phyloP scores from a whole-genome alignment of 2,888 invertebrate species.

The Leptopterna dolabrata region DNA sequence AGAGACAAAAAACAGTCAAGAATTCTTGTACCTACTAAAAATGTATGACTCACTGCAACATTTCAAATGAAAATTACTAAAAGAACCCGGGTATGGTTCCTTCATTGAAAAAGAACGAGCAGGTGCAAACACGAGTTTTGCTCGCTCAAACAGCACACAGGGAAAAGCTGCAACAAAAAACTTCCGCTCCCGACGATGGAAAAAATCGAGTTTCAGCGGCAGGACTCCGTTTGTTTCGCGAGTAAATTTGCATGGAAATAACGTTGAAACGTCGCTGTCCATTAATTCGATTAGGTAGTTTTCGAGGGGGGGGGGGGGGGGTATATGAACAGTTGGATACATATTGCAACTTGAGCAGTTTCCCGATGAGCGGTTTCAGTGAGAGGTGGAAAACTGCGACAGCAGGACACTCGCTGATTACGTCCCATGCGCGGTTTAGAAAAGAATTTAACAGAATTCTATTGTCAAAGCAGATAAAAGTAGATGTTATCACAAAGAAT shows the following conservation, averaged over 20 bases:
- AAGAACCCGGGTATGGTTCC: background rate
- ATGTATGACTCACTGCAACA: too few species aligned
- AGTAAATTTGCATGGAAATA: background rate
- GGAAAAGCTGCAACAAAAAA: background rate
- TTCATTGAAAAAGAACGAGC: background rate
- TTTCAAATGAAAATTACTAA: background rate
- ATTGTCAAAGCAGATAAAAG: background rate
- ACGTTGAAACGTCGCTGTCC: background rate
- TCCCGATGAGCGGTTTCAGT: background rate
- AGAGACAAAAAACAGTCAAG: too few species aligned
- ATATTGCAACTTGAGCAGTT: background rate
- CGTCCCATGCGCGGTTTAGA: too few species aligned
- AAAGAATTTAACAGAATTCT: background rate
- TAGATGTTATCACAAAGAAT: too few species aligned
- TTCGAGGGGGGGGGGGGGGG: background rate
- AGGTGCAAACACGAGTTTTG: background rate
- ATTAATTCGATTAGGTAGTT: constrained; percentile 3
- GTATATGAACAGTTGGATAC: background rate
- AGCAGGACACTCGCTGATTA: too few species aligned
- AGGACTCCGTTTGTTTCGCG: background rate
- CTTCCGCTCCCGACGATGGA: background rate
- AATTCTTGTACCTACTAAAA: too few species aligned
- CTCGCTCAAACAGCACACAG: background rate
- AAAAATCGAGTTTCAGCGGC: background rate
- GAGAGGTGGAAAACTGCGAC: background rate